Base-by-base conservation (phyloP, 1,140 invertebrate species). In the Ruditapes philippinarum region DNA sequence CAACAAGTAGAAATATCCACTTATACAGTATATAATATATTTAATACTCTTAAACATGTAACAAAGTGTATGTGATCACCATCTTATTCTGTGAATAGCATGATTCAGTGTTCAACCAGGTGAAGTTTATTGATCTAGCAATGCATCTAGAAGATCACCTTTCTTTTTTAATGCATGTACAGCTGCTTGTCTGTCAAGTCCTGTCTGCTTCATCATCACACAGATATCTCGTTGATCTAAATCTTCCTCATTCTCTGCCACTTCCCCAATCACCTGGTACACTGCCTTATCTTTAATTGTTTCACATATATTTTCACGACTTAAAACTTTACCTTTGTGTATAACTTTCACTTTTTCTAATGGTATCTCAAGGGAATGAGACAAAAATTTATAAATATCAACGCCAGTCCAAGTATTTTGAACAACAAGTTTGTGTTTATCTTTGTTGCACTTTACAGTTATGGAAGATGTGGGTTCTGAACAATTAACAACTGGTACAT, bases 141-240 rank as follows among this genome's bases (percentile, higher is more conserved):
- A 93, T 54, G 94, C 94, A 91, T 95, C 93, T 62, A 93, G 87
- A 14, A 94, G 82, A 89, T 98, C 97, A 95, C 98, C 98, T 92
- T 97, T 97, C 57, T 92, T 84, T 57, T 89, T 89, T 22, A 94
- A 83, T 25, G 92, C 91, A 12, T 88, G 38, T 19, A 94, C 89
- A 70, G 93, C 94, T 14, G 81, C 89, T 86, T 94, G 94, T 74
- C 94, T 91, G n/a, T 91, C 90, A 17, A 94, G 83, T 31, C 81
- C 70, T 60, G 92, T 85, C 62, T 94, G 94, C 40, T 73, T 82
- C 94, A 94, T 94, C 78, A 94, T 81, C 19, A 93, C 86, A 36
- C 92, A 90, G 73, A 94, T 91, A 76, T 94, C 94, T 54, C 89
- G 87, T 22, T 74, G 76, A 38, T 94, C 92, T 25, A 94, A n/a